Base-by-base conservation (phyloP, 2,113 vertebrate genomes). In the Leucoraja erinaceus region DNA sequence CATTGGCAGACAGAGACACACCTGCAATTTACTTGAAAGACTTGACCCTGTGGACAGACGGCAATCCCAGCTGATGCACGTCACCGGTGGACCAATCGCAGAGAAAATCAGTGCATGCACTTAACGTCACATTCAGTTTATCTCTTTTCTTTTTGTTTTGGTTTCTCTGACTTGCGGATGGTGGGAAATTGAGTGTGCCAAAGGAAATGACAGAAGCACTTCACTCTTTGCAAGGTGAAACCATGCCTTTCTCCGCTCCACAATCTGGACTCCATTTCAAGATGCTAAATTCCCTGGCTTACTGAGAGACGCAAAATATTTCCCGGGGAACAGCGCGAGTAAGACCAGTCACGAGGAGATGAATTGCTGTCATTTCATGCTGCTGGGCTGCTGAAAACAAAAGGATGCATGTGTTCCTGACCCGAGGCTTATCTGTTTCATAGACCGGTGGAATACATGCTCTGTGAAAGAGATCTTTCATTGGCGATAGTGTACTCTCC, bases 1-100 rank as follows among this genome's bases (percentile, higher is more conserved):
- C 96, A 96, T 95, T 95, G 22, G 18, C 94, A 94, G 95, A 93
- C 25, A 93, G 54, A 75, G 28, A 20, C 9, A 93, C 14, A 63
- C 31, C 66, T 72, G 38, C 68, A 91, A 81, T 38, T 90, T 91
- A 91, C 94, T 95, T 95, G 95, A 93, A 94, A 95, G 94, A 95
- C 94, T 14, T 72, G 72, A 91, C 72, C 38, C 90, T 74, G 90
- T 91, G 90, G 90, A 72, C 31, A 74, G 72, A 72, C 33, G 47
- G 68, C 68, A 28, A 54, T 72, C 72, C 31, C 33, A 91, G 90
- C 90, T 47, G 90, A 70, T 74, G 33, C 68, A 74, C 63, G 28
- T 91, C 20, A 72, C 90, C 68, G 22, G n/a, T 72, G 90, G 90
- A 91, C 90, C 90, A 91, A 91, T 72, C 68, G 28, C 66, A 72